Base-by-base conservation (phyloP, 2,797 vertebrate species). In the Oreonectes daqikongensis region DNA sequence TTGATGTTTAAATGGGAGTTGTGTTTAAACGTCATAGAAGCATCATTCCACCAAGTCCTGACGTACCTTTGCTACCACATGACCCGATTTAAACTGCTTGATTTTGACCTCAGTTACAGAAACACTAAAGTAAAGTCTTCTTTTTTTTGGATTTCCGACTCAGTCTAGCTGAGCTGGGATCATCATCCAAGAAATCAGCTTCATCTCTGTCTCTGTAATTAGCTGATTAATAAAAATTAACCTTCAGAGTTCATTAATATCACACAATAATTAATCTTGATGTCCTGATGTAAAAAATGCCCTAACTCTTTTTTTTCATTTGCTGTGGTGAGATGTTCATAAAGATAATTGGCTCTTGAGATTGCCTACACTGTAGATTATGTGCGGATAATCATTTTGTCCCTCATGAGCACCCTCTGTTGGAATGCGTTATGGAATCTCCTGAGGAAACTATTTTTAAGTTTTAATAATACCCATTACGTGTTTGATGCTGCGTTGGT, bases 181-280 rank as follows among this genome's bases (percentile, higher is more conserved):
- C 75, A 77, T 67, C 73, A 75, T 69, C 75, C 60, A 50, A 61
- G 40, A 55, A 68, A 69, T 68, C 74, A 69, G 65, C 53, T 60
- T 69, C 55, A 76, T 59, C 53, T 61, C 55, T 26, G 66, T 20
- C 40, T 52, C 57, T 69, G 75, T 69, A 69, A 77, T 77, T 77
- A 77, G 67, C 44, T 42, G 75, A 69, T 77, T 69, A 69, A 77
- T 69, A 61, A 77, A 69, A 63, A 61, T 63, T 26, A 77, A 77
- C 75, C 66, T 69, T 69, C 57, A 77, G 57, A 52, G 53, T 61
- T 61, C 75, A 77, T 77, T 77, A 77, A 77, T 77, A 69, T 42
- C 55, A 61, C 42, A 42, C 66, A 69, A 70, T 77, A 69, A 77
- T 77, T 69, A 69, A 77, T 63, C 75, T 52, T 69, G 66, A 77